Percentiles rank a stretch among this genome's conserved stretches.
phyloP scores from a whole-genome alignment of 2,888 invertebrate species.

The Empis stercorea region DNA sequence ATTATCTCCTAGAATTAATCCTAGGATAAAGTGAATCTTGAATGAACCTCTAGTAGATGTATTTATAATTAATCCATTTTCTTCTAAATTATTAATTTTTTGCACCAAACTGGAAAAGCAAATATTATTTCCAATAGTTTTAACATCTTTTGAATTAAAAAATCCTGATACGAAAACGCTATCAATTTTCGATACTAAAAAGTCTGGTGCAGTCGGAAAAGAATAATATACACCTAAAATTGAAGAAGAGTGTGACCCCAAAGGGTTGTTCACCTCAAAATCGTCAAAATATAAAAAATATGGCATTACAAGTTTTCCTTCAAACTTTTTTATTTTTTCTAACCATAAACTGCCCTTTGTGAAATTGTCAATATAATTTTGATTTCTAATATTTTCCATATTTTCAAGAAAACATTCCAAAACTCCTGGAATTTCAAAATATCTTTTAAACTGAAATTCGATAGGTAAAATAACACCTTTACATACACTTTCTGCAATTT shows the following conservation, averaged over 20 bases:
- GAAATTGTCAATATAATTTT: neutral
- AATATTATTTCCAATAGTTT: neutral
- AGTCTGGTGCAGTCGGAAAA: neutral
- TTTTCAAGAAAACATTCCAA: neutral
- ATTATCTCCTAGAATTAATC: neutral
- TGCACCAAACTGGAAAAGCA: neutral
- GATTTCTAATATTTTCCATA: neutral
- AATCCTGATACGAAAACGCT: neutral
- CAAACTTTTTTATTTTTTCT: no score
- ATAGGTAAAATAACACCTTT: neutral
- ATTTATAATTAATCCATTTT: neutral
- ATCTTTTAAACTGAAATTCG: neutral
- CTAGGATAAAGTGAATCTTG: constrained; percentile 7
- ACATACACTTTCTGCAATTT: neutral
- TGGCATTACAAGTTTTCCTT: no score
- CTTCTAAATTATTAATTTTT: neutral
- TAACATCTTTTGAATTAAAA: neutral
- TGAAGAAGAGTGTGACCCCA: neutral
- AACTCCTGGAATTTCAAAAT: neutral
- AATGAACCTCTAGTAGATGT: neutral
- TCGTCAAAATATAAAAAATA: no score
- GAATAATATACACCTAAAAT: neutral
- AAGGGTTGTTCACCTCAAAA: neutral
- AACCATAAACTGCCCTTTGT: no score
- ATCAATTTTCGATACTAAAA: neutral